Conservation (phyloP, 2,113 vertebrate species). For the Cyanoderma ruficeps region DNA sequence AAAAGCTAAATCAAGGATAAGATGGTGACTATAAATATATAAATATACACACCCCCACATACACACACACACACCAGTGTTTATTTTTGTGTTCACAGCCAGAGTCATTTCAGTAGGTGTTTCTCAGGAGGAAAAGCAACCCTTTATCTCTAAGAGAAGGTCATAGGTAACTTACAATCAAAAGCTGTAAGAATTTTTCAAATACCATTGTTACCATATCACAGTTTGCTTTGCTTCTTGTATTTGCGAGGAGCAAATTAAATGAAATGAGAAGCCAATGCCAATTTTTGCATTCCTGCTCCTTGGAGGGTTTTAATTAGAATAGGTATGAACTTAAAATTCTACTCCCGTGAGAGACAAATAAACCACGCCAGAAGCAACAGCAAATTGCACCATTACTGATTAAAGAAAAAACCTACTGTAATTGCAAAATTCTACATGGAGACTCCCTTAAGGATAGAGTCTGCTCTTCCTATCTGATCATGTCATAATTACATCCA, state of each 20-base stretch:
- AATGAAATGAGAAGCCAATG: neutral
- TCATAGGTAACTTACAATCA: fast-evolving
- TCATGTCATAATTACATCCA: neutral
- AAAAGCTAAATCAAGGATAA: neutral
- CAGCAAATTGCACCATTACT: neutral
- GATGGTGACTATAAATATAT: neutral
- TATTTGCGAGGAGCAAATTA: neutral
- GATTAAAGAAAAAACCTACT: neutral
- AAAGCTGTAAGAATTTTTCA: neutral
- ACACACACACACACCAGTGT: neutral
- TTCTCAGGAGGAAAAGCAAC: neutral
- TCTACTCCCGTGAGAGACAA: neutral
- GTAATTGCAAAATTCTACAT: neutral
- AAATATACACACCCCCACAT: neutral
- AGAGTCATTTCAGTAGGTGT: neutral
- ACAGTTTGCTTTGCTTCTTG: neutral
- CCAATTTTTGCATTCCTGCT: neutral
- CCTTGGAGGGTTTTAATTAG: neutral
- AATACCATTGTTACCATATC: neutral
- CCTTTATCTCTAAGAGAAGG: neutral
- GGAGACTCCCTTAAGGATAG: neutral
- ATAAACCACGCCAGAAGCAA: neutral
- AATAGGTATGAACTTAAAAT: neutral
- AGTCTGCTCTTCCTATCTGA: neutral
- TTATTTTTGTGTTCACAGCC: neutral